Percentiles rank a stretch among this genome's conserved stretches.
Evolutionary conservation across 2,888 invertebrate species (phyloP).

Genomic region (Eucera pruinosa): DNA sequence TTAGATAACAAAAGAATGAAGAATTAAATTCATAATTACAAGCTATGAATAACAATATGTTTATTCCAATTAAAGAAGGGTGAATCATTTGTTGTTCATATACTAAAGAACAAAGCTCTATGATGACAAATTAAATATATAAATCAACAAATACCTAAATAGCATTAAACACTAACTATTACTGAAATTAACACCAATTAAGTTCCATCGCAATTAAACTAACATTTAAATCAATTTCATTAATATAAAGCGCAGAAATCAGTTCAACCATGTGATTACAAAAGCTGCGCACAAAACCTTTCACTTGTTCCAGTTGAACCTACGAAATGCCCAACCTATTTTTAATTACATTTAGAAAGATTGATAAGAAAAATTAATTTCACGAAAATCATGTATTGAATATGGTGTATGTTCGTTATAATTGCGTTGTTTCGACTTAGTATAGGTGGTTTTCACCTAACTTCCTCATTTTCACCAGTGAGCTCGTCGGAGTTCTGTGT

Average conservation of each 20-base stretch:
- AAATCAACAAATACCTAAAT: too few species aligned
- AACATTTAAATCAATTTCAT: neutral
- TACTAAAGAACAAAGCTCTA: too few species aligned
- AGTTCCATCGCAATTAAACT: too few species aligned
- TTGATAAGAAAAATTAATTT: conserved; percentile 3
- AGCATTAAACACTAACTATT: too few species aligned
- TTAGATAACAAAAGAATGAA: neutral
- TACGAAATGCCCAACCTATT: neutral
- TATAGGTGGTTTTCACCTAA: conserved; percentile 81
- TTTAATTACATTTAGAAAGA: conserved; percentile 4
- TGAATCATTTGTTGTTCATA: too few species aligned
- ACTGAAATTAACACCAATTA: too few species aligned
- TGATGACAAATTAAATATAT: too few species aligned
- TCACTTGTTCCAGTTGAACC: conserved; percentile 11
- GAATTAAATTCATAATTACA: neutral
- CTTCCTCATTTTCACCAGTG: conserved; percentile 83
- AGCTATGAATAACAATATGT: neutral
- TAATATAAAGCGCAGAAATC: neutral
- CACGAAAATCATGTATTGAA: conserved; percentile 45
- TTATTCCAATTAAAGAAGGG: neutral
- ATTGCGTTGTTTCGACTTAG: conserved; percentile 74
- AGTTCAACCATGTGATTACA: conserved; percentile 8
- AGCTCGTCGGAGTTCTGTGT: conserved; percentile 74
- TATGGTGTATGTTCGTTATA: conserved; percentile 54
- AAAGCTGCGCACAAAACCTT: neutral